A percentile compares a stretch with the other conserved stretches of the same genome.
These are phyloP conservation scores for Dermochelys coriacea DNA, from an alignment of 2,797 vertebrate species.

Conservation along the genomic window DNA sequence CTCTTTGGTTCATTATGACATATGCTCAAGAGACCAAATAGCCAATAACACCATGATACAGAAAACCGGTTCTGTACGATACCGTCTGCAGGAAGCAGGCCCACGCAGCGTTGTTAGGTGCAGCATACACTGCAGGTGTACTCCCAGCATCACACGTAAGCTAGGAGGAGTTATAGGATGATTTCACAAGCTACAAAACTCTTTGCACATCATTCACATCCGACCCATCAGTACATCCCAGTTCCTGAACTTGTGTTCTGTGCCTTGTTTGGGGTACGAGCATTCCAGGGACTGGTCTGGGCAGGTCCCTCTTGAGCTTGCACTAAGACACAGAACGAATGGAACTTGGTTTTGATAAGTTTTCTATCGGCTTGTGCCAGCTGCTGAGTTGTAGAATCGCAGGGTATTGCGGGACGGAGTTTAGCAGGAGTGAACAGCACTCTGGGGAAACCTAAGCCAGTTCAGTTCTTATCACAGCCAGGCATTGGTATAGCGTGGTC, in stretches of 20 bases:
- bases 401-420: background rate
- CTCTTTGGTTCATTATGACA: background rate
- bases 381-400: background rate
- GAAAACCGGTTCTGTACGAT: background rate
- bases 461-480: background rate
- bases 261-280: background rate
- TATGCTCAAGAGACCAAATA: background rate
- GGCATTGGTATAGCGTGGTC: background rate
- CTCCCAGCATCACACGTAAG: no score
- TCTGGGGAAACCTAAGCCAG: background rate
- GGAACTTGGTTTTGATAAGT: background rate
- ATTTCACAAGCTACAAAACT: background rate
- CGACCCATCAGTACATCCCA: background rate
- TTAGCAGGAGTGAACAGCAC: background rate
- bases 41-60: background rate
- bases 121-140: no score
- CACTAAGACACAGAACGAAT: background rate
- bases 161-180: background rate
- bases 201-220: background rate
- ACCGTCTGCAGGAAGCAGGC: no score
- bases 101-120: no score
- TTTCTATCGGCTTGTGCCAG: background rate
- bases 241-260: background rate
- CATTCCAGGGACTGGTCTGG: background rate
- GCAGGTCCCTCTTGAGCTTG: background rate